phyloP scores from a whole-genome alignment of 2,888 invertebrate genomes.

The Dicycla oo region DNA sequence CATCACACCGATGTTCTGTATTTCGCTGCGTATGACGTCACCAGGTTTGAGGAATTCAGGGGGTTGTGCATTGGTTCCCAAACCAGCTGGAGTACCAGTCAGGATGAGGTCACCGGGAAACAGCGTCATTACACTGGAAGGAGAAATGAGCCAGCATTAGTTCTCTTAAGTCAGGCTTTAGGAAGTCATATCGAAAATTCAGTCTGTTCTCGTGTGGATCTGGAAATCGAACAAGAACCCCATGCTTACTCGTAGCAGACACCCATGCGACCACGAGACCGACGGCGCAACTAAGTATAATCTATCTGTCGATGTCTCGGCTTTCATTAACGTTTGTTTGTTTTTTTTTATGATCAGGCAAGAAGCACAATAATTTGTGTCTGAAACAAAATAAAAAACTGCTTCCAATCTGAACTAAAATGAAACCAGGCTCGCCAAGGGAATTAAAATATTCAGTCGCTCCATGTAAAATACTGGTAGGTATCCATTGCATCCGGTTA shows the following conservation, averaged over 20 bases:
- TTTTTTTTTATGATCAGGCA: background rate
- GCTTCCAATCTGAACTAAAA: background rate
- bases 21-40: constrained; percentile 93
- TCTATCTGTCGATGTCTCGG: background rate
- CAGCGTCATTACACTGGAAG: constrained; percentile 93
- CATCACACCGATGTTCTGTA: constrained; percentile 81
- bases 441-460: no score
- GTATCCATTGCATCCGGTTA: background rate
- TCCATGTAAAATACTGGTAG: no score
- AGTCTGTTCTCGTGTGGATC: background rate
- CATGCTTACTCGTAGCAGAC: background rate
- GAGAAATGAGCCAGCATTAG: constrained; percentile 13
- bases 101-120: constrained; percentile 96
- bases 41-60: constrained; percentile 95
- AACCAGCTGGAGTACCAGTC: constrained; percentile 96
- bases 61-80: constrained; percentile 93
- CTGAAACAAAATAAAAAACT: background rate
- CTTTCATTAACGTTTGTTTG: background rate
- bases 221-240: background rate
- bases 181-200: background rate
- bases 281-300: background rate
- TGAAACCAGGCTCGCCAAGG: background rate
- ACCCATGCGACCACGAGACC: background rate
- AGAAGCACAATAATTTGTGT: background rate
- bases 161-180: background rate